Conservation (phyloP, 2,888 invertebrate genomes). For the Yponomeuta cagnagella region DNA sequence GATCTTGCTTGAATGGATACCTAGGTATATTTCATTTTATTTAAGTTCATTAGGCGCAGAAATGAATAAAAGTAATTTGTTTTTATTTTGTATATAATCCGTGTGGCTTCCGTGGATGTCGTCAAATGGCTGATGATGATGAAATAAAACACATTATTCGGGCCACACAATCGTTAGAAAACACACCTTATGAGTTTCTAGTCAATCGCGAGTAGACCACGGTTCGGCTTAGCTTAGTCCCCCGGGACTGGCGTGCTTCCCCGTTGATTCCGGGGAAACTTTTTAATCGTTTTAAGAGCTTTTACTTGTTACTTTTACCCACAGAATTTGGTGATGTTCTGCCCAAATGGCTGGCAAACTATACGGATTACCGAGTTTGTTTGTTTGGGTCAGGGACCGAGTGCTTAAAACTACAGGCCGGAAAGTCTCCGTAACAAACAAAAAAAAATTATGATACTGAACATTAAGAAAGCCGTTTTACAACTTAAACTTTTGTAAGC, state of each 20-base stretch:
- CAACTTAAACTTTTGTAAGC: too few species aligned
- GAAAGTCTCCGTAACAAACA: neutral
- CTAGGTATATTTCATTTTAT: too few species aligned
- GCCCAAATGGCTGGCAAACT: neutral
- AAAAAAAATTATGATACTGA: too few species aligned
- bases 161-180: too few species aligned
- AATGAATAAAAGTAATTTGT: too few species aligned
- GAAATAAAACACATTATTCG: too few species aligned
- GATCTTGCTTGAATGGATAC: too few species aligned
- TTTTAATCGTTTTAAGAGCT: slow-evolving; percentile 24
- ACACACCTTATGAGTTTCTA: neutral
- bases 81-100: too few species aligned
- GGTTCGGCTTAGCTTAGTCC: neutral
- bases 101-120: too few species aligned
- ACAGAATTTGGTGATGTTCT: neutral
- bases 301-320: slow-evolving; percentile 11
- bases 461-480: too few species aligned
- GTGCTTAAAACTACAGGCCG: neutral
- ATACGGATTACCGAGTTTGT: neutral
- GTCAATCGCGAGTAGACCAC: neutral
- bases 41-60: too few species aligned
- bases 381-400: neutral
- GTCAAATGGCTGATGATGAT: too few species aligned
- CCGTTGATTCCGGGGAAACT: slow-evolving; percentile 23
- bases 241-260: neutral